Evolutionary conservation across 2,113 vertebrate genomes (phyloP).

Genomic region (Formicarius rufipectus): DNA sequence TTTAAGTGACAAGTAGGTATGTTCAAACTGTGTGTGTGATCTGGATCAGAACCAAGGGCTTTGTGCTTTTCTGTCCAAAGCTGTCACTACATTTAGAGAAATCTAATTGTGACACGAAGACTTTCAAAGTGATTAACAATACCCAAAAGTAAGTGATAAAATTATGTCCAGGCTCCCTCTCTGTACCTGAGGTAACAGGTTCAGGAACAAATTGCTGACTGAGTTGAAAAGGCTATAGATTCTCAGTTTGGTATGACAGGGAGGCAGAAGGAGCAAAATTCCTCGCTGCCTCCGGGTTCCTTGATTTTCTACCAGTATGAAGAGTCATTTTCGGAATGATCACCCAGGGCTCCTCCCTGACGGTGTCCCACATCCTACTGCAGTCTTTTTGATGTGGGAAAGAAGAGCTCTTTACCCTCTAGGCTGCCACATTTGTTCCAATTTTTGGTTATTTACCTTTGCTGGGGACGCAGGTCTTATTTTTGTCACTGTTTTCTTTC

Average conservation of each 20-base stretch:
- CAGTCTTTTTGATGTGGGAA: background rate
- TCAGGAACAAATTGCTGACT: background rate
- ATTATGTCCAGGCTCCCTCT: background rate
- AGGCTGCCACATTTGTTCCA: background rate
- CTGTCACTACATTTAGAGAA: background rate
- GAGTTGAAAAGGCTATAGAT: background rate
- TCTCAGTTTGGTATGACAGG: background rate
- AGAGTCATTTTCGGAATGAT: background rate
- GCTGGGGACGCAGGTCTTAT: background rate
- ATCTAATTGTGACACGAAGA: background rate
- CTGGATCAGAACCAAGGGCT: constrained; percentile 12
- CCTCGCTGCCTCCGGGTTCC: background rate
- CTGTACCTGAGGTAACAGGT: background rate
- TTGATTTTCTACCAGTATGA: background rate
- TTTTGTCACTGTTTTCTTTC: background rate
- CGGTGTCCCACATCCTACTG: background rate
- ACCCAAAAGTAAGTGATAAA: background rate
- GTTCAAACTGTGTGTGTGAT: constrained; percentile 6
- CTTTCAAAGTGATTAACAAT: constrained; percentile 16
- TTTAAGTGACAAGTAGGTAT: background rate
- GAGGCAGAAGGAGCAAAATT: background rate
- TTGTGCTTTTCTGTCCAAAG: constrained; percentile 15
- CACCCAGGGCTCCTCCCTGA: background rate
- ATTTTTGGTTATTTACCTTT: background rate
- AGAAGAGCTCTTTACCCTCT: background rate